A percentile compares a stretch with the other conserved stretches of the same genome.
phyloP scores from a whole-genome alignment of 2,888 invertebrate species.

The Drosophila pseudotakahashii region DNA sequence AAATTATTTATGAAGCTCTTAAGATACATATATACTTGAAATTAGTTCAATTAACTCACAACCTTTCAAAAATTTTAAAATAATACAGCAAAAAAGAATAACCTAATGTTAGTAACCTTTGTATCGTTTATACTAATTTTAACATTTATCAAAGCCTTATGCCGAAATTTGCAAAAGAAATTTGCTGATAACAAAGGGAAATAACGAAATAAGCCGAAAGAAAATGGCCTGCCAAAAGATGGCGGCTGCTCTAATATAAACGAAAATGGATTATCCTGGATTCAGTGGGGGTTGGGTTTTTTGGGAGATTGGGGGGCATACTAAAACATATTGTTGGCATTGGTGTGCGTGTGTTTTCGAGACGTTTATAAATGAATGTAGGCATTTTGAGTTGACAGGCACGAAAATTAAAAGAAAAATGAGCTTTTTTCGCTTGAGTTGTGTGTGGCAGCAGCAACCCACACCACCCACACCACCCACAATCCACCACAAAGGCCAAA shows the following conservation, averaged over 20 bases:
- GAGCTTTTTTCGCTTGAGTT: constrained; percentile 67
- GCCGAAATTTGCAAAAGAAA: background rate
- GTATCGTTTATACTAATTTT: background rate
- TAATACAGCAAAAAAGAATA: no score
- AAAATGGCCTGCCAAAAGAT: constrained; percentile 46
- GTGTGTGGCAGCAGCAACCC: constrained; percentile 7
- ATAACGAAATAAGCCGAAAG: constrained; percentile 14
- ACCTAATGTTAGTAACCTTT: background rate
- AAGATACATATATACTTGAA: background rate
- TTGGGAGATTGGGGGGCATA: constrained; percentile 6
- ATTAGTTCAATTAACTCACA: background rate
- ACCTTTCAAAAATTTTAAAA: background rate
- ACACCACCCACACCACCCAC: constrained; percentile 9
- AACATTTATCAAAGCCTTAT: constrained; percentile 2
- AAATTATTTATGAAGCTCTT: background rate
- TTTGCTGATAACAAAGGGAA: constrained; percentile 17
- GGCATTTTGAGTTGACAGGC: constrained; percentile 81
- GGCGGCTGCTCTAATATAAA: constrained; percentile 53
- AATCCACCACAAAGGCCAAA: constrained; percentile 25
- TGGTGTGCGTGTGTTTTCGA: constrained; percentile 52
- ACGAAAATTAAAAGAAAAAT: constrained; percentile 82
- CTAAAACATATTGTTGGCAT: constrained; percentile 22
- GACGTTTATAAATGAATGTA: constrained; percentile 75
- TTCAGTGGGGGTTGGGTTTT: constrained; percentile 4
- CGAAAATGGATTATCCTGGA: constrained; percentile 75